Percentiles rank a stretch among this genome's conserved stretches.
Evolutionary conservation across 1,140 invertebrate genomes (phyloP).

Genomic region (Sitobion miscanthi): DNA sequence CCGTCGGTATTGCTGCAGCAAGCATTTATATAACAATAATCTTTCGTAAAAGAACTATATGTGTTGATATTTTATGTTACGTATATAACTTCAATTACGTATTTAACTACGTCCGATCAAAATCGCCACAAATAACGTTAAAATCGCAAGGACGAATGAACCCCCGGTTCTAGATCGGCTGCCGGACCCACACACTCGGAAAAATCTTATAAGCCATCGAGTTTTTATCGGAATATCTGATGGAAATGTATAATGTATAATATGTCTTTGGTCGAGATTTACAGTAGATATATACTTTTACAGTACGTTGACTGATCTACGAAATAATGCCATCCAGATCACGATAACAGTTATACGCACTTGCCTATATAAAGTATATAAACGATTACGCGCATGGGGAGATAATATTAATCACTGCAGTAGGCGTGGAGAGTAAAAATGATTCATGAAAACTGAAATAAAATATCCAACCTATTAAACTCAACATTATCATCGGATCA

Average conservation of each 20-base stretch:
- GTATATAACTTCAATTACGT: not conserved
- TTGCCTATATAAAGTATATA: not conserved
- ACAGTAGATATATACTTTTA: too few species aligned
- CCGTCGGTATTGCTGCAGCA: not conserved
- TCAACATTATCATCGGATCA: not conserved
- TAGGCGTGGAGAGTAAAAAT: not conserved
- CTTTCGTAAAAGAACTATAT: not conserved
- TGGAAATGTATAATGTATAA: not conserved
- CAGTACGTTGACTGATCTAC: not conserved
- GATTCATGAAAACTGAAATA: not conserved
- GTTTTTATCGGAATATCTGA: not conserved
- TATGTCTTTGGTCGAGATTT: not conserved
- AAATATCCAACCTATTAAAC: not conserved
- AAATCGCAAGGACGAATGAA: not conserved
- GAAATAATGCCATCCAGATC: not conserved
- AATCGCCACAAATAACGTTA: not conserved
- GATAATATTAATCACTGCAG: not conserved
- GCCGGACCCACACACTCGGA: not conserved
- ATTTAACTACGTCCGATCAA: not conserved
- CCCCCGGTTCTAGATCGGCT: not conserved
- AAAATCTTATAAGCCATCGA: not conserved
- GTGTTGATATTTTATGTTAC: not conserved
- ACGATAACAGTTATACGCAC: not conserved
- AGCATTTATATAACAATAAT: not conserved
- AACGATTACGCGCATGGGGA: not conserved